Evolutionary conservation across 2,888 invertebrate genomes (phyloP), one percentile per base, ranked within the genome.

Genomic region (Coelinius sp.): DNA sequence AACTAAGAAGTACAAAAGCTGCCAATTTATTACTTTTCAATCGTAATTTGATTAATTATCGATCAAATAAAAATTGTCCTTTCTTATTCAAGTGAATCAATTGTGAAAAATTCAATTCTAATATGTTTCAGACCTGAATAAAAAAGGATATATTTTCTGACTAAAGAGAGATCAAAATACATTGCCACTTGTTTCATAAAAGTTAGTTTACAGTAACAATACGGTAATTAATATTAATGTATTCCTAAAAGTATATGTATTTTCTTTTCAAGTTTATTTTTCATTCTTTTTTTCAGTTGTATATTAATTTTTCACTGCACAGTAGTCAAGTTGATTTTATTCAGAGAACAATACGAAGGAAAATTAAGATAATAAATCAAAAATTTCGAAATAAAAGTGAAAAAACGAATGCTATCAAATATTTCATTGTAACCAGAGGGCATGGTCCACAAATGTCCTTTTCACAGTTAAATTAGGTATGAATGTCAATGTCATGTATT

Each of bases 81-180:
- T 41, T 6, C 41, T 59, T 62, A 59, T 62, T 59, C 68, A 20
- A 41, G 53, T 12, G 14, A 24, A 25, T 53, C 14, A 56, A 31
- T 31, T 31, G 65, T 64, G n/a, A 71, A 71, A 73, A 74, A 63
- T 63, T 27, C 27, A 68, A n/a, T 71, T 59, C 41, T 69, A 68
- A 70, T 35, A 64, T 64, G 76, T 81, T 84, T 81, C 84, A 84
- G 84, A 79, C 83, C 81, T 82, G 83, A 83, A 84, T 83, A 82
- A 84, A 85, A 85, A 85, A 85, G 82, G 83, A 85, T 90, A 90
- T 89, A 91, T 91, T 44, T 91, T 91, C 91, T 92, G 92, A 92
- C 91, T 92, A 92, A 91, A 91, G 90, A 92, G 92, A 92, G 92
- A 92, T 92, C 92, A 92, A 92, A 91, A 87, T 87, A 91, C 91